Evolutionary conservation across 2,113 vertebrate species (phyloP).

Genomic region (Arizona elegans): DNA sequence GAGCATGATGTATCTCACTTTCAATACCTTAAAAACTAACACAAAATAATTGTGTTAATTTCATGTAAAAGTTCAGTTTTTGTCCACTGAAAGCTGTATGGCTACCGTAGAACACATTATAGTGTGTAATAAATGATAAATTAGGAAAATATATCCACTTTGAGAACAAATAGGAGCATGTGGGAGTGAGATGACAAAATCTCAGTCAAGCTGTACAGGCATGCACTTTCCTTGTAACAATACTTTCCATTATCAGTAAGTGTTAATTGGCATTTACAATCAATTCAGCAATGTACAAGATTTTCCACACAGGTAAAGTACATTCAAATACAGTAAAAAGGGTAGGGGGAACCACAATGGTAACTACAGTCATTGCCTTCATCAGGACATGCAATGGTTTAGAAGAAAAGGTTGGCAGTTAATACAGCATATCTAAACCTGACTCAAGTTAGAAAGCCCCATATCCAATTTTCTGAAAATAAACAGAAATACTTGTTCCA

Average conservation of each 20-base stretch:
- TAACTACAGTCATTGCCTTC: conserved; percentile 33
- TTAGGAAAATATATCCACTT: conserved; percentile 45
- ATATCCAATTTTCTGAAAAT: neutral
- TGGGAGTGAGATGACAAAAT: conserved; percentile 42
- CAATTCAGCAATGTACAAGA: conserved; percentile 50
- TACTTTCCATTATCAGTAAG: conserved; percentile 55
- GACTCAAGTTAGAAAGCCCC: neutral
- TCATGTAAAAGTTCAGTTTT: conserved; percentile 51
- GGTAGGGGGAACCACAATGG: conserved; percentile 35
- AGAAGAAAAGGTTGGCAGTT: conserved; percentile 21
- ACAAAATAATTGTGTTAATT: conserved; percentile 37
- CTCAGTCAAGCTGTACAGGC: conserved; percentile 50
- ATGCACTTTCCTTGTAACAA: conserved; percentile 61
- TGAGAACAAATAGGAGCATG: conserved; percentile 40
- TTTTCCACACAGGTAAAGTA: conserved; percentile 48
- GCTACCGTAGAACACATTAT: conserved; percentile 50
- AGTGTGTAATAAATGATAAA: conserved; percentile 55
- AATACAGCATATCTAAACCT: neutral
- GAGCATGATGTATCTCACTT: conserved; percentile 62
- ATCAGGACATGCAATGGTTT: conserved; percentile 10
- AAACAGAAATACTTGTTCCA: neutral
- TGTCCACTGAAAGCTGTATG: conserved; percentile 43
- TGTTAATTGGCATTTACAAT: conserved; percentile 61
- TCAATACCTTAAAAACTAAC: conserved; percentile 58
- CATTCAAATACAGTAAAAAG: conserved; percentile 53